Percentiles rank a stretch among this genome's conserved stretches.
Evolutionary conservation across 1,140 invertebrate genomes (phyloP).

Genomic region (Zaprionus ghesquierei): DNA sequence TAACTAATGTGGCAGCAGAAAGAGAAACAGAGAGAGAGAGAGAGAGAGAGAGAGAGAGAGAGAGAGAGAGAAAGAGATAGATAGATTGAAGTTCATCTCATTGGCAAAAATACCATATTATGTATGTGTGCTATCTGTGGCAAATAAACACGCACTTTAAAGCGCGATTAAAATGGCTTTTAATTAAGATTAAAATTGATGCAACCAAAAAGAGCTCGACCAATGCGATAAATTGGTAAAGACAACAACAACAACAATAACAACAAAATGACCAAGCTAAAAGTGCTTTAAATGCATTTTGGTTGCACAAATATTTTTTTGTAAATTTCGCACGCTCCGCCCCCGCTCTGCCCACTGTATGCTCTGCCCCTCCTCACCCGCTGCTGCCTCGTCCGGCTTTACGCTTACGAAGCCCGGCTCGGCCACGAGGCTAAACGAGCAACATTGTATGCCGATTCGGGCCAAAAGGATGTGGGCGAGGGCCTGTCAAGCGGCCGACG

Average conservation of each 20-base stretch:
- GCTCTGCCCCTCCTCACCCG: background rate
- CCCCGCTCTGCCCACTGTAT: conserved; percentile 3
- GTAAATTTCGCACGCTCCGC: conserved; percentile 65
- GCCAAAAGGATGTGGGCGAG: conserved; percentile 29
- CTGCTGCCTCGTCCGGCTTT: conserved; percentile 12
- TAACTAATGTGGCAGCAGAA: conserved; percentile 45
- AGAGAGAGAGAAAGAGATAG: background rate
- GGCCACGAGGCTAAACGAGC: conserved; percentile 65
- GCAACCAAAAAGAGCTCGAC: conserved; percentile 38
- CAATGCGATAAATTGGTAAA: conserved; percentile 8
- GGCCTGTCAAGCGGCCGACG: conserved; percentile 59
- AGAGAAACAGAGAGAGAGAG: background rate
- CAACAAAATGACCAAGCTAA: conserved; percentile 7
- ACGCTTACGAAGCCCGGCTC: conserved; percentile 58
- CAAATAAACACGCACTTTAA: conserved; percentile 35
- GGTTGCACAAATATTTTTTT: conserved; percentile 54
- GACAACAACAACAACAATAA: conserved; percentile 22
- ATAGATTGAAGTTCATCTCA: background rate
- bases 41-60: background rate
- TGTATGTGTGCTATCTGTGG: background rate
- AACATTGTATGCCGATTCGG: conserved; percentile 66
- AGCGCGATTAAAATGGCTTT: conserved; percentile 65
- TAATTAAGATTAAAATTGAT: conserved; percentile 76
- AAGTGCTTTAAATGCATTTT: conserved; percentile 39
- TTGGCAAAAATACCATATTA: background rate